These are phyloP conservation scores for Anas georgica DNA, from an alignment of 2,797 vertebrate species.

Conservation along the genomic window DNA sequence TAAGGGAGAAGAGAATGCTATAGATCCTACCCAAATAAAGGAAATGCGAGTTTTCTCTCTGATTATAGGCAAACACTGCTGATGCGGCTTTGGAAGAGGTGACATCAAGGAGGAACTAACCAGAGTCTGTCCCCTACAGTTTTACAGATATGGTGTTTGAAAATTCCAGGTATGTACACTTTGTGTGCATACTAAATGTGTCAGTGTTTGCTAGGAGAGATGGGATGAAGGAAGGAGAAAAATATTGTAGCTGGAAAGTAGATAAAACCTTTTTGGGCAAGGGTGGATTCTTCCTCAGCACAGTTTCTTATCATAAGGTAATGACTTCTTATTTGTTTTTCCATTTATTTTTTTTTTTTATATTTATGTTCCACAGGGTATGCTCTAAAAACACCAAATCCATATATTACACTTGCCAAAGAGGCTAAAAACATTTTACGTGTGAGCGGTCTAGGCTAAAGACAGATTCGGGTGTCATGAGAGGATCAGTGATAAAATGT, in stretches of 20 bases:
- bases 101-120: neutral
- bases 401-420: accelerated
- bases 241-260: neutral
- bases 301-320: neutral
- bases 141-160: neutral
- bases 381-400: accelerated
- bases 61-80: neutral
- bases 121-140: neutral
- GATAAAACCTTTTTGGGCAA: neutral
- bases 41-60: neutral
- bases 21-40: neutral
- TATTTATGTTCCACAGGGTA: too few species aligned
- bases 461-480: accelerated
- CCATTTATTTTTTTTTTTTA: too few species aligned
- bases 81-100: neutral
- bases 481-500: neutral
- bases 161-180: neutral
- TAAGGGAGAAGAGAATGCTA: neutral
- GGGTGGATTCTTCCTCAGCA: neutral
- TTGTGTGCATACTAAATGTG: neutral
- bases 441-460: neutral
- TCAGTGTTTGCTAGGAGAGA: accelerated
- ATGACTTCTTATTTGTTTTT: neutral
- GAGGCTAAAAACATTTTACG: neutral
- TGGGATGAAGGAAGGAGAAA: neutral